Percentiles rank a stretch among this genome's conserved stretches.
Evolutionary conservation across 35 echinoderm and acorn worm species (phyloP).

Genomic region (Heliocidaris tuberculata): DNA sequence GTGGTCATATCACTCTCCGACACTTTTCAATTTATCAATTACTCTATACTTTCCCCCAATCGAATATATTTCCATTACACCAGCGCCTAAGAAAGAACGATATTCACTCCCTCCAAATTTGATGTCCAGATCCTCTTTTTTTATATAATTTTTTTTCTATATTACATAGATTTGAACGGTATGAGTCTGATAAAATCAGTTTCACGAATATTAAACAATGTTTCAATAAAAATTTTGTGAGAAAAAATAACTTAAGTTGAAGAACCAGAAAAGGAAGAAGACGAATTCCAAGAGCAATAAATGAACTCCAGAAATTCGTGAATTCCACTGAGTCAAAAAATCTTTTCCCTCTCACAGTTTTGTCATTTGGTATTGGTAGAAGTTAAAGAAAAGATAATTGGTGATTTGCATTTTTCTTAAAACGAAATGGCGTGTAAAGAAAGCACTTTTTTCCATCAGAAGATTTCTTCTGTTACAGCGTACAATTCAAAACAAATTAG

Average conservation of each 20-base stretch:
- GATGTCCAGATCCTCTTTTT: neutral
- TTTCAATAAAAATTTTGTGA: neutral
- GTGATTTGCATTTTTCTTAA: no score
- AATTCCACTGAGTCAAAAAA: no score
- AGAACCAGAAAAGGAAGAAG: neutral
- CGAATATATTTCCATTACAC: neutral
- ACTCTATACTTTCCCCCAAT: neutral
- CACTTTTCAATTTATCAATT: neutral
- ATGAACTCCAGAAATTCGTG: no score
- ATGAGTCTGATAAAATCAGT: neutral
- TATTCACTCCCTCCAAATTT: neutral
- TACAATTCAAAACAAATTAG: no score
- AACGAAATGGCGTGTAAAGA: no score
- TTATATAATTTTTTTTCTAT: no score
- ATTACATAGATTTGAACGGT: neutral
- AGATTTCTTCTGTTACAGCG: no score
- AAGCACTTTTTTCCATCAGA: no score
- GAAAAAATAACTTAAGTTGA: neutral
- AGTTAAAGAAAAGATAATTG: no score
- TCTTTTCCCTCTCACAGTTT: no score
- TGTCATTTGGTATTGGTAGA: no score
- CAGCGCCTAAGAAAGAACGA: neutral
- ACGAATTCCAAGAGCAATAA: no score
- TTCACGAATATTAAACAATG: neutral
- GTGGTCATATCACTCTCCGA: neutral